Base-by-base conservation (phyloP, 2,888 invertebrate species). In the Antheraea assamensis region DNA sequence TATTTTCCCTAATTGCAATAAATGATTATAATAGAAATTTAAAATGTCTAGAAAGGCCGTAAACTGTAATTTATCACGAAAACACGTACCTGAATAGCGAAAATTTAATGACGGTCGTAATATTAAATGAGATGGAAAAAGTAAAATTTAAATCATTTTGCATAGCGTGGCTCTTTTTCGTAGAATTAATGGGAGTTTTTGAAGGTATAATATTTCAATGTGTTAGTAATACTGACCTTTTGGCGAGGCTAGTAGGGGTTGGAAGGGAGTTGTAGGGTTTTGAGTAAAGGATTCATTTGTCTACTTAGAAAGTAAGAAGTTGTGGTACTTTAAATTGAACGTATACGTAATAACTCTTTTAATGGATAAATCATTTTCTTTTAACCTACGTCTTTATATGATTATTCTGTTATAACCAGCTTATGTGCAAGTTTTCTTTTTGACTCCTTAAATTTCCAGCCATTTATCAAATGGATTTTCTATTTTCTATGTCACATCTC, bases 131-230 rank as follows among this genome's bases (percentile, higher is more conserved):
- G 35, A 35, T 68, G 68, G 68, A 68, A 68, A n/a, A n/a, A 35
- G 35, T n/a, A n/a, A 68, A n/a, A 68, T 68, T 68, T 68, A n/a
- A 68, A 35, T 10, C 35, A n/a, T 68, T 68, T 68, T 35, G 68
- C 35, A n/a, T 35, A n/a, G 35, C 21, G 5, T 35, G 21, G 68
- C 35, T n/a, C 35, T 31, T 68, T 68, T 68, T 13, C 35, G 8
- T 68, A n/a, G 21, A 35, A 13, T 30, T 35, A n/a, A 35, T 13
- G 35, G 68, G n/a, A n/a, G 3, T 35, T 68, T 68, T 31, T 27
- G 35, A 68, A 35, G 21, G 68, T 68, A n/a, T n/a, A 35, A 15
- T 31, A 13, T 24, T 68, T 68, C 35, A 19, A 13, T 58, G 24
- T 21, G 52, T 49, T 19, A 49, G 17, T 49, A 49, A 19, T 19